Evolutionary conservation across 2,888 invertebrate genomes (phyloP).

Genomic region (Globia sparganii): DNA sequence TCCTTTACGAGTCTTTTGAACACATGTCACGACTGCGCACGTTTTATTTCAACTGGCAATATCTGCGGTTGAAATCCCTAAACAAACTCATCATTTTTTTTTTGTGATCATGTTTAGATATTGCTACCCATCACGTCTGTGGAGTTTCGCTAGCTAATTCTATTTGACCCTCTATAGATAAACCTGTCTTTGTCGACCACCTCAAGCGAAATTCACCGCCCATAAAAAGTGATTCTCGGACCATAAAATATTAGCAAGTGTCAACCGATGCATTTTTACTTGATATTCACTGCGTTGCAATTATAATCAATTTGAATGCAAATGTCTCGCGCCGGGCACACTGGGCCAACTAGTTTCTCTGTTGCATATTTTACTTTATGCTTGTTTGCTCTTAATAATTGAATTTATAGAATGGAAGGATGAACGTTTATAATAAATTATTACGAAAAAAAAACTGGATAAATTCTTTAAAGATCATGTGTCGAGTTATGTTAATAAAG

Average conservation of each 20-base stretch:
- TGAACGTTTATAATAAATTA: constrained; percentile 6
- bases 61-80: too few relatives aligned
- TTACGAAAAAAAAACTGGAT: constrained; percentile 14
- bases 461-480: not conserved
- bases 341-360: constrained; percentile 50
- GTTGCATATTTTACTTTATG: constrained; percentile 60
- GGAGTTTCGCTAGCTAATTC: too few relatives aligned
- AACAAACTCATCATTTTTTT: too few relatives aligned
- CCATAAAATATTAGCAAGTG: constrained; percentile 60
- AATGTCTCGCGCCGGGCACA: constrained; percentile 46
- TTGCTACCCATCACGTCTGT: too few relatives aligned
- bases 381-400: constrained; percentile 67
- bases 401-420: constrained; percentile 58
- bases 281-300: constrained; percentile 43
- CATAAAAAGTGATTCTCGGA: constrained; percentile 33
- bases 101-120: too few relatives aligned
- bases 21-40: too few relatives aligned
- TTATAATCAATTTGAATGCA: constrained; percentile 68
- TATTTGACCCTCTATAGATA: too few relatives aligned
- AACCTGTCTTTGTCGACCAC: not conserved
- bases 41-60: too few relatives aligned
- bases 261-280: constrained; percentile 57
- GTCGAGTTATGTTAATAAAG: not conserved
- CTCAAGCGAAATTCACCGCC: constrained; percentile 9
- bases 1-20: too few relatives aligned